Evolutionary conservation across 1,140 invertebrate genomes (phyloP), one percentile per base, ranked within the genome.

Genomic region (Atta colombica): DNA sequence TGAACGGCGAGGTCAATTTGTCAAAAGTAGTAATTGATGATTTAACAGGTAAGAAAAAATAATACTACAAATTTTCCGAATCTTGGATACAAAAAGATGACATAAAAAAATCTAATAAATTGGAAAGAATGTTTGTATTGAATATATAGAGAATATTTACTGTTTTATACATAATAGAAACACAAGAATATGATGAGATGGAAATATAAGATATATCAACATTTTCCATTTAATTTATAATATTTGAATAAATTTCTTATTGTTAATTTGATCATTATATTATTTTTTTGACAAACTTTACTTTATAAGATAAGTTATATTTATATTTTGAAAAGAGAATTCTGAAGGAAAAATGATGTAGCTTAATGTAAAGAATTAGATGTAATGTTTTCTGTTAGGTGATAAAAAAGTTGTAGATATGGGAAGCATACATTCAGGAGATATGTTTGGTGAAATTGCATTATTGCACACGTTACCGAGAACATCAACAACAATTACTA

Each of bases 401-500:
- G 92, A 94, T 6, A 14, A 77, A 0, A 84, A 58, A 45, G 69
- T 90, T 85, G 60, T 91, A 18, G 78, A 92, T 35, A 90, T 93
- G 60, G 93, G 92, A 14, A 89, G 58, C 1, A 90, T 95, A 74
- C 86, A 87, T 45, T 25, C 94, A 1, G 96, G 96, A 0, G 96
- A 96, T 69, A 96, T 96, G 94, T 97, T 97, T 88, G 97, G 96
- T 0, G 96, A 97, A 90, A 95, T 97, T 21, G 96, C 96, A n/a
- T 90, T 97, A 28, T 90, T 97, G 28, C 96, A 97, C 84, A 94
- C 95, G 16, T 95, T 96, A 69, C 94, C 95, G 16, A 95, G 97
- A 88, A 96, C 96, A 28, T 95, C 96, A 3, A 96, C 96, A 3
- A 95, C 96, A 65, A 95, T 95, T 16, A 96, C 96, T 35, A 93